Evolutionary conservation across 1,140 invertebrate genomes (phyloP).

Genomic region (Bradynema listronoti): DNA sequence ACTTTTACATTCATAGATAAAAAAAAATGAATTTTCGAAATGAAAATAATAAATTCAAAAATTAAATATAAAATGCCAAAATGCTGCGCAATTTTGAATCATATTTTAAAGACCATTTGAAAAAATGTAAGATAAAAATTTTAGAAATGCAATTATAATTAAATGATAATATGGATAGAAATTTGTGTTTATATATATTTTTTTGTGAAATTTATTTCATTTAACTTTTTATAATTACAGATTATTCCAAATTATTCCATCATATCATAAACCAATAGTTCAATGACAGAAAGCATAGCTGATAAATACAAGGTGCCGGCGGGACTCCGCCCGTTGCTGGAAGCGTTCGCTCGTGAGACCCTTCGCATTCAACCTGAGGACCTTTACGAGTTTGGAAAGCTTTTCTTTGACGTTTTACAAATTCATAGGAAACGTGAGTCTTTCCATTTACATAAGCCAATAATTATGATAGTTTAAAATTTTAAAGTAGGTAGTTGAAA

Average conservation of each 20-base stretch:
- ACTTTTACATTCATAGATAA: no score
- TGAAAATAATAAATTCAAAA: no score
- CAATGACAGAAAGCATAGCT: slow-evolving; percentile 23
- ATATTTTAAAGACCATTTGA: no score
- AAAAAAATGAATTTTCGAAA: no score
- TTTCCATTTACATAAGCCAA: no score
- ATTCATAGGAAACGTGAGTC: slow-evolving; percentile 23
- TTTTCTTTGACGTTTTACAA: slow-evolving; percentile 38
- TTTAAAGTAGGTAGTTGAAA: no score
- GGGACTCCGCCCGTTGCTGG: slow-evolving; percentile 36
- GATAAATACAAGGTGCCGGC: slow-evolving; percentile 35
- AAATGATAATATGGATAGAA: no score
- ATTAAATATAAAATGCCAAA: no score
- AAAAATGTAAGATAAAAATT: no score
- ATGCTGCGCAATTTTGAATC: no score
- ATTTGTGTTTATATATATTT: not conserved
- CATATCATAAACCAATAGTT: slow-evolving; percentile 9
- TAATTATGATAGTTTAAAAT: no score
- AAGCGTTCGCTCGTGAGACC: slow-evolving; percentile 43
- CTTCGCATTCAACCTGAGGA: slow-evolving; percentile 34
- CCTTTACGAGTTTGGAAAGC: slow-evolving; percentile 27
- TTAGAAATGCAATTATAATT: no score
- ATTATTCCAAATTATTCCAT: not conserved
- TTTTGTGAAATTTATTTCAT: not conserved
- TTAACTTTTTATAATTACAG: not conserved